phyloP scores from a whole-genome alignment of 2,113 vertebrate genomes.

The Tinamus guttatus region DNA sequence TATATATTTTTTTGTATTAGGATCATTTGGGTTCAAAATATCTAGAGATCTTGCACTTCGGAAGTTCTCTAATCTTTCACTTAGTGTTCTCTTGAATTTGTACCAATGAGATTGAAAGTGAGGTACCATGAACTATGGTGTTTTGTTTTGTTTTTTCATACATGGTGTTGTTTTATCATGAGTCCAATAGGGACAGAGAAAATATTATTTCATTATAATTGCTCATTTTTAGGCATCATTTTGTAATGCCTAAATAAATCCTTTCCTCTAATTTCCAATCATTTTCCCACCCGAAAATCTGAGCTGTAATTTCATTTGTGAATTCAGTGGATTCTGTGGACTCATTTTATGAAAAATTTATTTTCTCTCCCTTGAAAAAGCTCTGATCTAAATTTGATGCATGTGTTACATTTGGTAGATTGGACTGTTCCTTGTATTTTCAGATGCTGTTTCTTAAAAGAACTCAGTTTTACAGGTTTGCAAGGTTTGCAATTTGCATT shows the following conservation, averaged over 20 bases:
- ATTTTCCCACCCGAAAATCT: neutral
- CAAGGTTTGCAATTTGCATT: neutral
- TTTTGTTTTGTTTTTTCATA: neutral
- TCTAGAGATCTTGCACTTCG: neutral
- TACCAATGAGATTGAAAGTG: neutral
- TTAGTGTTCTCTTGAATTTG: neutral
- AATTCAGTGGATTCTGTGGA: neutral
- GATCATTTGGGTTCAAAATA: neutral
- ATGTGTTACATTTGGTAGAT: slow-evolving; percentile 22
- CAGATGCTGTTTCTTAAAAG: neutral
- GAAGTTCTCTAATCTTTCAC: neutral
- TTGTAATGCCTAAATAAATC: neutral
- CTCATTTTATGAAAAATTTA: slow-evolving; percentile 11
- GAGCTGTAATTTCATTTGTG: slow-evolving; percentile 13
- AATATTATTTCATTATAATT: neutral
- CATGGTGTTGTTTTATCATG: neutral
- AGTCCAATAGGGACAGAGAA: neutral
- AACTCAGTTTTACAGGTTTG: neutral
- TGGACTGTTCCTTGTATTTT: neutral
- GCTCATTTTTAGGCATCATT: neutral
- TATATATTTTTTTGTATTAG: neutral
- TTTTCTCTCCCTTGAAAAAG: neutral
- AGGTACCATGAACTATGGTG: neutral
- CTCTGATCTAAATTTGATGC: neutral
- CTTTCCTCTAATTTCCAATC: neutral